These are phyloP conservation scores for Tetragnatha montana DNA, from an alignment of 2,888 invertebrate genomes.

Conservation along the genomic window DNA sequence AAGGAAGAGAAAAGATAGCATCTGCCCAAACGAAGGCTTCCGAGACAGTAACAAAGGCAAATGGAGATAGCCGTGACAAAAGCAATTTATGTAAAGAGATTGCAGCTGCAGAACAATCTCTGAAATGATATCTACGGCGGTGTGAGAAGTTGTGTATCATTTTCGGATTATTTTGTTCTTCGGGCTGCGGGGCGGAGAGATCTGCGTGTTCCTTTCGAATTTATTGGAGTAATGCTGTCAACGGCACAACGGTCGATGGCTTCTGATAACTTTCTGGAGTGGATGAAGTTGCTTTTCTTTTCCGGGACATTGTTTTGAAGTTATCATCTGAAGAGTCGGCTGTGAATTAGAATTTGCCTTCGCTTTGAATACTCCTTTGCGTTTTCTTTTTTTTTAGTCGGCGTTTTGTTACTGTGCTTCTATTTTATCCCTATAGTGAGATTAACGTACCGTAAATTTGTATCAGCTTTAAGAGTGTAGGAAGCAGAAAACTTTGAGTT, in stretches of 20 bases:
- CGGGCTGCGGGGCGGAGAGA: background rate
- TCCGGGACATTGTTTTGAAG: background rate
- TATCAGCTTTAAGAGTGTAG: no score
- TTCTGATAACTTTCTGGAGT: background rate
- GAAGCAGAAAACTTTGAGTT: no score
- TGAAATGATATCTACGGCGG: conserved; percentile 47
- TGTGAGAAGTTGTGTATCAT: conserved; percentile 14
- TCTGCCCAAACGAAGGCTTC: background rate
- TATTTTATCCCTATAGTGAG: no score
- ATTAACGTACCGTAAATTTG: no score
- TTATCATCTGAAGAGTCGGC: no score
- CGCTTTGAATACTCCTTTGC: no score
- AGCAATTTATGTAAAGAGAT: conserved; percentile 50
- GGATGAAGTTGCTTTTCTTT: background rate
- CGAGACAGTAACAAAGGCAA: background rate
- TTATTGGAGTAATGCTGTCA: background rate
- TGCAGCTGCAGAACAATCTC: conserved; percentile 42
- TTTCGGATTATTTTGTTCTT: conserved; percentile 22
- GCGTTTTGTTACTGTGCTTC: no score
- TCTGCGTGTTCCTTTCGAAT: background rate
- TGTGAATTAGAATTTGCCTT: no score
- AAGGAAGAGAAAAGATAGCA: background rate
- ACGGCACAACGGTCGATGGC: background rate
- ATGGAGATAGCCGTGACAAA: conserved; percentile 35
- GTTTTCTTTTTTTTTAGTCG: no score